These are phyloP conservation scores for Camponotus pennsylvanicus DNA, from an alignment of 1,140 invertebrate genomes.

Conservation along the genomic window DNA sequence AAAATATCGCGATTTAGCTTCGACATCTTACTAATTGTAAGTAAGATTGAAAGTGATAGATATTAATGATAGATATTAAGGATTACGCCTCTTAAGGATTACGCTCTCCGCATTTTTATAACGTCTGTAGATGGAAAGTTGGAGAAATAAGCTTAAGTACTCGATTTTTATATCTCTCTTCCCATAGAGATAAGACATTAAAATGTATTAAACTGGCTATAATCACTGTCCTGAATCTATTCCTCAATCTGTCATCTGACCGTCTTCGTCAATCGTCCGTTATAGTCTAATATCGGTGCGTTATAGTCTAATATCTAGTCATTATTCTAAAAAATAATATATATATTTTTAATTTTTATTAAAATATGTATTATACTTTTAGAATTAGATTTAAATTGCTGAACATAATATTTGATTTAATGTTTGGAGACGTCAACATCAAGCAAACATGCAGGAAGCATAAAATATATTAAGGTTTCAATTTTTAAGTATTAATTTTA, in stretches of 20 bases:
- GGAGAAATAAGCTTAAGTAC: constrained; percentile 34
- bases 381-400: background rate
- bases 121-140: constrained; percentile 36
- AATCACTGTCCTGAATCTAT: constrained; percentile 26
- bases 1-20: constrained; percentile 4
- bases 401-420: no score
- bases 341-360: background rate
- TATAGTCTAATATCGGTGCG: constrained; percentile 21
- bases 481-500: no score
- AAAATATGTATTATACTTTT: background rate
- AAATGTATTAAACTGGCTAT: constrained; percentile 27
- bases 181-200: constrained; percentile 27
- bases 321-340: background rate
- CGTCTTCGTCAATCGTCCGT: constrained; percentile 26
- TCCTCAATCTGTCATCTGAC: constrained; percentile 15
- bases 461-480: no score
- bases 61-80: constrained; percentile 27
- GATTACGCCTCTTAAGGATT: background rate
- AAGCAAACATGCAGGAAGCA: no score
- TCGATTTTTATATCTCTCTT: constrained; percentile 37
- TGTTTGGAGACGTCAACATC: no score
- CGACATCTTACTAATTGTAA: background rate
- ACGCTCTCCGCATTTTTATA: background rate
- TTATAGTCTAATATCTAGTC: no score
- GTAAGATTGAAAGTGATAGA: background rate